Conservation (phyloP, 2,113 vertebrate genomes). For the Erythrolamprus reginae region DNA sequence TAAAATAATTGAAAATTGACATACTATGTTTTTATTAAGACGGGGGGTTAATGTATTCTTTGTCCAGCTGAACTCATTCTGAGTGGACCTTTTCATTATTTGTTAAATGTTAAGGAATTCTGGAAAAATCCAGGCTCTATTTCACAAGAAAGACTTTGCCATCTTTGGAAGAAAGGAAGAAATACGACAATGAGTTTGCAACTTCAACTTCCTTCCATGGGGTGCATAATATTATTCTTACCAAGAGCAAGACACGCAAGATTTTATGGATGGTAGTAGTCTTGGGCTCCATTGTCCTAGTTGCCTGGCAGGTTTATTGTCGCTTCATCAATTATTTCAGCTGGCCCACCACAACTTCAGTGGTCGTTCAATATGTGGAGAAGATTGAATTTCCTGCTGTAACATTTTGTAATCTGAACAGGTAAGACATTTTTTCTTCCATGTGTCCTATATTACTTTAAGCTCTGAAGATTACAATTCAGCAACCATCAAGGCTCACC, state of each 20-base stretch:
- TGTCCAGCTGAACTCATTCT: neutral
- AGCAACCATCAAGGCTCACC: neutral
- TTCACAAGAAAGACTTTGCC: conserved; percentile 57
- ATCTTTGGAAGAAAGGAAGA: conserved; percentile 52
- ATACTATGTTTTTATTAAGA: neutral
- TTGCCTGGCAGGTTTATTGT: conserved; percentile 62
- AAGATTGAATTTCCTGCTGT: conserved; percentile 72
- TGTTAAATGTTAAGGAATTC: conserved; percentile 51
- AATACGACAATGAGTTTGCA: conserved; percentile 63
- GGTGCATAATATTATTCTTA: conserved; percentile 61
- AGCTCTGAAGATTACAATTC: neutral
- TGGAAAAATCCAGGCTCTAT: conserved; percentile 55
- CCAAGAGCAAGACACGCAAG: conserved; percentile 48
- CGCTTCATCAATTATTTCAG: conserved; percentile 69
- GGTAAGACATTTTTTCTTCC: conserved; percentile 54
- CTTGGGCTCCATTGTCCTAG: conserved; percentile 42
- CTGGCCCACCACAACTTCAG: conserved; percentile 71
- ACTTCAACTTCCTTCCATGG: conserved; percentile 70
- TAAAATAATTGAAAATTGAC: neutral
- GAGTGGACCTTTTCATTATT: neutral
- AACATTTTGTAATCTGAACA: conserved; percentile 76
- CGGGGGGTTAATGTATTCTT: neutral
- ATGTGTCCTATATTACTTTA: neutral
- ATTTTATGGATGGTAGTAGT: conserved; percentile 63
- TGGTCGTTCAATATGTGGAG: conserved; percentile 70